Base-by-base conservation (phyloP, 1,140 invertebrate genomes). In the Armadillidium nasatum region DNA sequence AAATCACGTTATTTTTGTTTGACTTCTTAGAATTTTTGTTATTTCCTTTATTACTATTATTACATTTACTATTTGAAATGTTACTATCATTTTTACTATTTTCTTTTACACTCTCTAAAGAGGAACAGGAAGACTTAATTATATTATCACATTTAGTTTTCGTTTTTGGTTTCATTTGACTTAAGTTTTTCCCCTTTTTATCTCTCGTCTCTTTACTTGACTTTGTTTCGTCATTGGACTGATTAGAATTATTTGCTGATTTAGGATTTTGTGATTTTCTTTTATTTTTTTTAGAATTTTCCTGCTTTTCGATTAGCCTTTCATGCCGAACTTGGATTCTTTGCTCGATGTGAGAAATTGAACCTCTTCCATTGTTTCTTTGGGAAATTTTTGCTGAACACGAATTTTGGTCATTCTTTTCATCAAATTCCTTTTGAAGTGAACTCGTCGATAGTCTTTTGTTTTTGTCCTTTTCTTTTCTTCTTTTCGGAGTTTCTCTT, bases 301-400 rank as follows among this genome's bases (percentile, higher is more conserved):
- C 79, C 13, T 75, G 72, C 69, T 68, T 76, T 46, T 81, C 77
- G 10, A 75, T 60, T n/a, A 77, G 77, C 66, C 80, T 75, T 54
- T 81, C 79, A 72, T 80, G 79, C 43, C 79, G 67, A 72, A 78
- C 80, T 50, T 81, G 80, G 19, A 81, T 76, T 69, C 80, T 81
- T 19, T 76, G 80, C 69, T 81, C 80, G 22, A 78, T 73, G 71
- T 81, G 80, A 33, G 77, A 81, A 21, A 81, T 77, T 6, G 77
- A 79, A 13, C 80, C 80, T 7, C 7, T 60, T 46, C 77, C 71
- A 21, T 75, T 76, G 43, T 75, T 78, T 4, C 60, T 75, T 4
- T 74, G 76, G 43, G 79, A 78, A n/a, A 76, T 72, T 15, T 74
- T 60, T 60, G 50, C 11, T 2, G 50, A 19, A 15, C 11, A 60